These are phyloP conservation scores for Trachymyrmex cornetzi DNA, from an alignment of 1,140 invertebrate genomes.

Conservation along the genomic window DNA sequence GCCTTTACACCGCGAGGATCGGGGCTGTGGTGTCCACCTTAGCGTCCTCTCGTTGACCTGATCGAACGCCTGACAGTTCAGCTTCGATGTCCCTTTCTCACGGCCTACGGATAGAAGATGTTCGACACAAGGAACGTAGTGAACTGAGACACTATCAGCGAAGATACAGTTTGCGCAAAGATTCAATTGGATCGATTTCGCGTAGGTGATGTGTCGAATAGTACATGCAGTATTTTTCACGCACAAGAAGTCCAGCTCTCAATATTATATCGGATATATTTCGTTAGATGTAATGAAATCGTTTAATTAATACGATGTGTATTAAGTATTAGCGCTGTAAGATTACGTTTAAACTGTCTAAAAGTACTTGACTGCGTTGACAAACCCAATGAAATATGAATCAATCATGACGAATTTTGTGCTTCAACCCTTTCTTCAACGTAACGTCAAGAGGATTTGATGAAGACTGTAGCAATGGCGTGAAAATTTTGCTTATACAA, in stretches of 20 bases:
- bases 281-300: background rate
- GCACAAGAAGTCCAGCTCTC: background rate
- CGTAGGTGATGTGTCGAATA: constrained; percentile 27
- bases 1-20: constrained; percentile 80
- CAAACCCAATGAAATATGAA: background rate
- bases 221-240: constrained; percentile 9
- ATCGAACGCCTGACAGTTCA: background rate
- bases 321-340: background rate
- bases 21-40: constrained; percentile 15
- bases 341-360: too few relatives aligned
- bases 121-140: background rate
- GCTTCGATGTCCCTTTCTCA: background rate
- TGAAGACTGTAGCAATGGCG: background rate
- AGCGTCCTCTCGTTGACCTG: background rate
- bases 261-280: background rate
- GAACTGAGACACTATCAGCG: background rate
- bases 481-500: background rate
- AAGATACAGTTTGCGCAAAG: background rate
- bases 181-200: constrained; percentile 15
- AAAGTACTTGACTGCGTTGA: background rate
- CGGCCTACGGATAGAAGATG: background rate
- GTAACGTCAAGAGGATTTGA: background rate
- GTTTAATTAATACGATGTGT: background rate
- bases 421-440: background rate
- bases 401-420: background rate